phyloP scores from a whole-genome alignment of 2,797 vertebrate species.

The Sarcophilus harrisii region DNA sequence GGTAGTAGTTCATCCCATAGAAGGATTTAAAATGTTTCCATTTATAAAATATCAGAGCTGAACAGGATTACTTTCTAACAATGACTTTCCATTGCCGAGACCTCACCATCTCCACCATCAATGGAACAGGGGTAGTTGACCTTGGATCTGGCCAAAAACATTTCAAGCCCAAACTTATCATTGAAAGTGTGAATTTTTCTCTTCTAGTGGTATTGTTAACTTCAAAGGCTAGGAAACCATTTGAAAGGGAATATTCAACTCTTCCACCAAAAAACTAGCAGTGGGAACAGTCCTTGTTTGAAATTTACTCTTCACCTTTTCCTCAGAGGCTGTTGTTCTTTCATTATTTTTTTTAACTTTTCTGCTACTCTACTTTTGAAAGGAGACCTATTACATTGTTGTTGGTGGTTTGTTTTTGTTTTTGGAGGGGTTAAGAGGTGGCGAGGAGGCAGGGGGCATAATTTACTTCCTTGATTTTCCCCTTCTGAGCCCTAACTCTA shows the following conservation, averaged over 20 bases:
- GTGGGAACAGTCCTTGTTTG: conserved; percentile 61
- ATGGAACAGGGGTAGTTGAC: conserved; percentile 70
- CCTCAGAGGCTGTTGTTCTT: conserved; percentile 49
- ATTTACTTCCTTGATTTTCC: conserved; percentile 50
- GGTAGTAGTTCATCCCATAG: neutral
- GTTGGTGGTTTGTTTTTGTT: neutral
- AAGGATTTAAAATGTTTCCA: neutral
- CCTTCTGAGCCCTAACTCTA: conserved; percentile 44
- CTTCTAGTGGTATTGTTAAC: conserved; percentile 57
- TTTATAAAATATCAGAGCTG: conserved; percentile 25
- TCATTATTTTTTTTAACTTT: conserved; percentile 6
- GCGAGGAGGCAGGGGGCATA: neutral
- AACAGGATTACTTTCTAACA: conserved; percentile 47
- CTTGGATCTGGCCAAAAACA: conserved; percentile 65
- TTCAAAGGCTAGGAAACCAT: conserved; percentile 72
- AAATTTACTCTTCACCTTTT: conserved; percentile 41
- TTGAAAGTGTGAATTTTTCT: conserved; percentile 69
- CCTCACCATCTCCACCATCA: conserved; percentile 56
- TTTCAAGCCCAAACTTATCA: conserved; percentile 26
- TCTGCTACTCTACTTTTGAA: conserved; percentile 26
- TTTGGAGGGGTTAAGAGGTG: neutral
- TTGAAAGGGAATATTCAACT: conserved; percentile 61
- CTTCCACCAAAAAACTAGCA: conserved; percentile 61
- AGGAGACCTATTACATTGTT: conserved; percentile 57
- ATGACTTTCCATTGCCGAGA: conserved; percentile 47